phyloP scores from a whole-genome alignment of 2,888 invertebrate species.

The Acanthosepion lycidas region DNA sequence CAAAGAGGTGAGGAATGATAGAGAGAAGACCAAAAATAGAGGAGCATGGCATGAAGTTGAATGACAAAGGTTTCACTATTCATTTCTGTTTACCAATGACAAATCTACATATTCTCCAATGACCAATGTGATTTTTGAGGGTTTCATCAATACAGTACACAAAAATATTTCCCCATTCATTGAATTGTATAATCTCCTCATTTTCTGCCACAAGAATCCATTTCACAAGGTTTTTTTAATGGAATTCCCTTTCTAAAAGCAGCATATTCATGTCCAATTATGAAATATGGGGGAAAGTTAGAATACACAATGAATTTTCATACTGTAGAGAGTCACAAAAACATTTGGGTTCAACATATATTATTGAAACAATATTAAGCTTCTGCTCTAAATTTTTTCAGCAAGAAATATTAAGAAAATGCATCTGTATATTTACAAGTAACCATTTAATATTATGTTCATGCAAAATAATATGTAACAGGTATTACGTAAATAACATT shows the following conservation, averaged over 20 bases:
- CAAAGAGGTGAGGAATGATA: neutral
- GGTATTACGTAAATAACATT: too few species aligned
- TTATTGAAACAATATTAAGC: too few species aligned
- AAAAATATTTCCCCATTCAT: neutral
- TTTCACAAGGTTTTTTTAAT: neutral
- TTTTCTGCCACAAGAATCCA: neutral
- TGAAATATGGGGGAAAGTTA: neutral
- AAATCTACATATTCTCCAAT: neutral
- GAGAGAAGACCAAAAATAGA: neutral
- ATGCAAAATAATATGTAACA: too few species aligned
- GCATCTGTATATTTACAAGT: too few species aligned
- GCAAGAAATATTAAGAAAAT: too few species aligned
- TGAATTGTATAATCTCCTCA: neutral
- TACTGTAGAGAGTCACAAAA: too few species aligned
- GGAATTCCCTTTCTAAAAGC: neutral
- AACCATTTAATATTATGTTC: too few species aligned
- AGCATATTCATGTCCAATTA: neutral
- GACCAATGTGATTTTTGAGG: neutral
- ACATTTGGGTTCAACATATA: too few species aligned
- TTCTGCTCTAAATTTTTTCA: too few species aligned
- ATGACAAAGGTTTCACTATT: neutral
- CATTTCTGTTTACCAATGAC: neutral
- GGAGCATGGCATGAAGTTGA: neutral
- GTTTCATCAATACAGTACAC: neutral
- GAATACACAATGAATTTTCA: too few species aligned